Conservation (phyloP, 2,113 vertebrate genomes). For the Alethe diademata region DNA sequence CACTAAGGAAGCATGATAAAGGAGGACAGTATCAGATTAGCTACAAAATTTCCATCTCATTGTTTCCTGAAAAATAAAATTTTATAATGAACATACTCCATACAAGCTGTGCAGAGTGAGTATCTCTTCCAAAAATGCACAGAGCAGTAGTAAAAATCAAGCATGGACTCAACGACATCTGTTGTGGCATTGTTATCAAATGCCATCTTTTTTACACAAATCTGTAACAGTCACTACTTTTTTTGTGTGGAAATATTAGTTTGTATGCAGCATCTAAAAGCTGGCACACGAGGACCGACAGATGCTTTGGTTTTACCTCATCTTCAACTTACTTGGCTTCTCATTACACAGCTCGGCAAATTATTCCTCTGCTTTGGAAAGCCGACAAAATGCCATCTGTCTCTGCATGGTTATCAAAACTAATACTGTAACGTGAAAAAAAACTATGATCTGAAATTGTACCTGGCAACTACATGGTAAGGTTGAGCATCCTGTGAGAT, state of each 20-base stretch:
- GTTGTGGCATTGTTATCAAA: constrained; percentile 81
- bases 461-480: constrained; percentile 46
- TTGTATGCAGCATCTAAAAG: constrained; percentile 72
- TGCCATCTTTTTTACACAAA: constrained; percentile 78
- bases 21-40: constrained; percentile 67
- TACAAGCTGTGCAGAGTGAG: constrained; percentile 75
- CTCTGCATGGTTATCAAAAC: constrained; percentile 80
- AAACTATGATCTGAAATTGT: constrained; percentile 60
- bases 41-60: constrained; percentile 74
- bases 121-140: constrained; percentile 75
- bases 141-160: constrained; percentile 78
- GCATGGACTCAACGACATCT: constrained; percentile 79
- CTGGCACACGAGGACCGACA: constrained; percentile 75
- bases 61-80: constrained; percentile 80
- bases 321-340: constrained; percentile 79
- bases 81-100: constrained; percentile 74
- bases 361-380: constrained; percentile 81
- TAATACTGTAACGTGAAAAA: constrained; percentile 70
- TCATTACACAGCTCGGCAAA: constrained; percentile 78
- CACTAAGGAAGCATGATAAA: constrained; percentile 64
- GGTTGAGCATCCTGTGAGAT: constrained; percentile 7
- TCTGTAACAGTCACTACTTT: constrained; percentile 73
- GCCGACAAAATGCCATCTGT: constrained; percentile 81
- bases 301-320: constrained; percentile 82
- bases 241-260: constrained; percentile 80